These are phyloP conservation scores for Lerema accius DNA, from an alignment of 1,140 invertebrate genomes.

Conservation along the genomic window DNA sequence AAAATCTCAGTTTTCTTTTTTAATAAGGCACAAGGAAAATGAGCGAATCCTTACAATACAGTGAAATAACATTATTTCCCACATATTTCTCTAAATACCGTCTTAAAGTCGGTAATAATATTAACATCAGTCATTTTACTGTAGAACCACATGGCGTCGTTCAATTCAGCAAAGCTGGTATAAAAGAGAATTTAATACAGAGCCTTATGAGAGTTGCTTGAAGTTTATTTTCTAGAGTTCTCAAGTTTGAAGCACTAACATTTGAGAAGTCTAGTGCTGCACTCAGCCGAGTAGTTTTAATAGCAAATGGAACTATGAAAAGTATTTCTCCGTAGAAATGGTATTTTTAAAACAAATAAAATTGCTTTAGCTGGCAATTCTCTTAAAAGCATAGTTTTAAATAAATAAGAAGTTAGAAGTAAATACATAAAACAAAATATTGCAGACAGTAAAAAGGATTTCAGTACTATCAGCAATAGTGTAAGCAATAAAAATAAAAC, in stretches of 20 bases:
- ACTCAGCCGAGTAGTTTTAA: constrained; percentile 8
- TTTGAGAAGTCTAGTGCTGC: constrained; percentile 4
- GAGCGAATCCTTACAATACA: too few species aligned
- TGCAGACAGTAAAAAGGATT: not conserved
- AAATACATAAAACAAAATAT: not conserved
- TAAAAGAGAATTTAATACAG: constrained; percentile 23
- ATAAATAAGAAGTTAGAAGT: not conserved
- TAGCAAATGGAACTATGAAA: constrained; percentile 22
- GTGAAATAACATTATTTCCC: not conserved
- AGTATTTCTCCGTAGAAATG: not conserved
- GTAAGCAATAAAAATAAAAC: constrained; percentile 12
- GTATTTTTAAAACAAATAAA: not conserved
- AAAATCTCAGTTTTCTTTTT: too few species aligned
- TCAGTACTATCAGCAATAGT: constrained; percentile 2
- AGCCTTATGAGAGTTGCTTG: not conserved
- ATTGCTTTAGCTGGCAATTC: not conserved
- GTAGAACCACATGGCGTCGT: constrained; percentile 3
- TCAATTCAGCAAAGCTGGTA: constrained; percentile 11
- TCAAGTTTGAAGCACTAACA: constrained; percentile 15
- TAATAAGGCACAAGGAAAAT: too few species aligned
- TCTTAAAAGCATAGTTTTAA: not conserved
- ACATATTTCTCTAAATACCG: not conserved
- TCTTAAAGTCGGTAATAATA: constrained; percentile 4
- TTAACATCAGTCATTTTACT: not conserved
- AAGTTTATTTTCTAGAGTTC: constrained; percentile 4